phyloP scores from a whole-genome alignment of 2,888 invertebrate species.

The Arctia plantaginis region DNA sequence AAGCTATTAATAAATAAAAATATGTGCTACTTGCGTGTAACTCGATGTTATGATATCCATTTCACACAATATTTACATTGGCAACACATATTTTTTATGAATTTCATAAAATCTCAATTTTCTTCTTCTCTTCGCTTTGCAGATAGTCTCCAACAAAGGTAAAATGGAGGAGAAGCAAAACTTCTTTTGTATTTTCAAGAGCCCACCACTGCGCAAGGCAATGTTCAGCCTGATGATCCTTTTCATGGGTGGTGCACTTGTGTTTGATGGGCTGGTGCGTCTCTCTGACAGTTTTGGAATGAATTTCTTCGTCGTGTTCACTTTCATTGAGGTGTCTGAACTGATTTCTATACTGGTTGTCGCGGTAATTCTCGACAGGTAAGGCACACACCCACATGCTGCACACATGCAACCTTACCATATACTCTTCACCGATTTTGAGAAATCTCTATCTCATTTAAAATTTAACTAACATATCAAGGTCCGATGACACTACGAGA shows the following conservation, averaged over 20 bases:
- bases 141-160: slow-evolving; percentile 16
- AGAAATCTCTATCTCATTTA: too few relatives aligned
- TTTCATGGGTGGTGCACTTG: slow-evolving; percentile 60
- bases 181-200: slow-evolving; percentile 10
- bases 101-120: neutral
- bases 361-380: slow-evolving; percentile 21
- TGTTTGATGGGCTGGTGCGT: slow-evolving; percentile 67
- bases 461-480: too few relatives aligned
- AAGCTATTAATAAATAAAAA: too few relatives aligned
- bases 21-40: too few relatives aligned
- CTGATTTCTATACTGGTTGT: slow-evolving; percentile 55
- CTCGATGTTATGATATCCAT: too few relatives aligned
- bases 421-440: too few relatives aligned
- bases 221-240: slow-evolving; percentile 45
- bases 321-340: slow-evolving; percentile 66
- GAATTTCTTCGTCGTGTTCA: slow-evolving; percentile 69
- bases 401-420: too few relatives aligned
- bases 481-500: too few relatives aligned
- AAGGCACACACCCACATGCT: neutral
- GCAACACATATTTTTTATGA: neutral
- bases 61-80: too few relatives aligned
- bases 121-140: neutral
- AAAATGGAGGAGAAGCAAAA: slow-evolving; percentile 3
- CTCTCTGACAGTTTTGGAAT: slow-evolving; percentile 69
- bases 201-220: slow-evolving; percentile 9